These are phyloP conservation scores for Sinotaia quadrata DNA, from an alignment of 2,888 invertebrate genomes.

Conservation along the genomic window DNA sequence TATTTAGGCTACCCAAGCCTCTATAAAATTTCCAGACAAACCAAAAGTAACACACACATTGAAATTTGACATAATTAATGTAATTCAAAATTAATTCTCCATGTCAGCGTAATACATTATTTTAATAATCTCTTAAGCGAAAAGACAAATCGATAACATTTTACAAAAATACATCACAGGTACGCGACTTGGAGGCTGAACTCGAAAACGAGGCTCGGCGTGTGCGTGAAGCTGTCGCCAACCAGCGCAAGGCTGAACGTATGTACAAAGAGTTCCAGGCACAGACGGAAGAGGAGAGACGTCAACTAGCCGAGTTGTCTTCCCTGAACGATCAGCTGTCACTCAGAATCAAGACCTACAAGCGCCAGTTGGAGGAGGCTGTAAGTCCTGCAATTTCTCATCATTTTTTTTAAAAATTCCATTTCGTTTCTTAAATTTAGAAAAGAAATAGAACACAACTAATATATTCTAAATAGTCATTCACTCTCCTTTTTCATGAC, in stretches of 20 bases:
- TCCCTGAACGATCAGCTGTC: slow-evolving; percentile 66
- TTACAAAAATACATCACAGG: no score
- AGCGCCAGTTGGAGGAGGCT: slow-evolving; percentile 71
- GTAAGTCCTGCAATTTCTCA: slow-evolving; percentile 57
- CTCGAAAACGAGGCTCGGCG: slow-evolving; percentile 70
- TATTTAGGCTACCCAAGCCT: no score
- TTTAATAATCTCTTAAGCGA: no score
- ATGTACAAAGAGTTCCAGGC: slow-evolving; percentile 64
- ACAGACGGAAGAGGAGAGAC: slow-evolving; percentile 68
- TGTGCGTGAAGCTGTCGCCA: slow-evolving; percentile 64
- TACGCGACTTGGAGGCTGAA: slow-evolving; percentile 71
- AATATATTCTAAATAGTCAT: background rate
- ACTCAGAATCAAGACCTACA: slow-evolving; percentile 68
- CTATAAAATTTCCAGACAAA: no score
- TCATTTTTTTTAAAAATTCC: no score
- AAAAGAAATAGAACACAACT: no score
- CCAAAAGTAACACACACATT: no score
- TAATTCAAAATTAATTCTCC: no score
- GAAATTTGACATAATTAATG: no score
- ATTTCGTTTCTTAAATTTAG: no score
- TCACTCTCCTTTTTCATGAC: background rate
- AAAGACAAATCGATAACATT: no score
- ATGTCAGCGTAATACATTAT: no score
- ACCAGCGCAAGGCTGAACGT: slow-evolving; percentile 68
- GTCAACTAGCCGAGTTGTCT: slow-evolving; percentile 63